Evolutionary conservation across 2,797 vertebrate species (phyloP).

Genomic region (Tolypeutes matacus): DNA sequence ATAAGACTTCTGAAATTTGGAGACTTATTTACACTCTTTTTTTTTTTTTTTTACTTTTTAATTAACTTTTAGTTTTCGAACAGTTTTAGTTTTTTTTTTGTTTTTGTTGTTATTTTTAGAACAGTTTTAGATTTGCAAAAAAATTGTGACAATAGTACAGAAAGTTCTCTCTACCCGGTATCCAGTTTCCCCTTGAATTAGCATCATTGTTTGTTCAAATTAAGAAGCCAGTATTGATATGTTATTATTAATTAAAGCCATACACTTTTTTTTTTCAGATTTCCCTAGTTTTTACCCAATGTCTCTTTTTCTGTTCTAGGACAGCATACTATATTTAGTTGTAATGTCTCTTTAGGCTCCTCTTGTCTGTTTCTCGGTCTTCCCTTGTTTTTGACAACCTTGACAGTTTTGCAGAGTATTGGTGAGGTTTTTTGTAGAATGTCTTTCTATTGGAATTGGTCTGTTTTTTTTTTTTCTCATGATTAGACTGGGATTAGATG

Average conservation of each 20-base stretch:
- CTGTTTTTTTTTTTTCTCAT: neutral
- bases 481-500: neutral
- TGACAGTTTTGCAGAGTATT: neutral
- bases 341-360: neutral
- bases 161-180: neutral
- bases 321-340: neutral
- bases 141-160: neutral
- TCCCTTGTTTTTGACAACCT: neutral
- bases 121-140: neutral
- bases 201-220: neutral
- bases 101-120: too few relatives aligned
- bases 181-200: neutral
- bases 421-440: neutral
- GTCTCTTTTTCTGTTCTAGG: neutral
- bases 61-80: neutral
- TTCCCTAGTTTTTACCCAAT: neutral
- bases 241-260: neutral
- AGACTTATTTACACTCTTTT: neutral
- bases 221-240: neutral
- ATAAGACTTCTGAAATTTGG: neutral
- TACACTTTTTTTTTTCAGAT: neutral
- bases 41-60: slow-evolving; percentile 1
- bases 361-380: neutral
- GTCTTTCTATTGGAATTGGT: neutral
- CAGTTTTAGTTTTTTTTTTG: too few relatives aligned